phyloP scores from a whole-genome alignment of 2,888 invertebrate genomes.

The Calliopum simillimum region DNA sequence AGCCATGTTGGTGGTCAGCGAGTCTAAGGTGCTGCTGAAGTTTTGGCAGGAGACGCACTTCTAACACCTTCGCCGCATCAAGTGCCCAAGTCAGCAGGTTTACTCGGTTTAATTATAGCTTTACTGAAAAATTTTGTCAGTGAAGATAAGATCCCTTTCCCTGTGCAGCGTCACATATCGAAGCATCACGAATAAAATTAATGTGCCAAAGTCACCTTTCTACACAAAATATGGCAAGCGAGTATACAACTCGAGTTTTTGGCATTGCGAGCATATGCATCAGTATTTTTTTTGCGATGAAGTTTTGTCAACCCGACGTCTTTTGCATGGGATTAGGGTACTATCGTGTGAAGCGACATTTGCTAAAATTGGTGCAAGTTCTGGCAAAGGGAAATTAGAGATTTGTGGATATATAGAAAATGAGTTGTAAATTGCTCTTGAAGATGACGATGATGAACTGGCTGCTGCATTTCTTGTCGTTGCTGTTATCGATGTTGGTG shows the following conservation, averaged over 20 bases:
- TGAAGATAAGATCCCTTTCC: no score
- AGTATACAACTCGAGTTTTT: neutral
- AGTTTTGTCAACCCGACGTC: conserved; percentile 2
- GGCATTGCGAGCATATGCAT: conserved; percentile 8
- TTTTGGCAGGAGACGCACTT: no score
- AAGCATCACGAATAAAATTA: no score
- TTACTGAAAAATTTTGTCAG: no score
- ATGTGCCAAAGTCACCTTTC: no score
- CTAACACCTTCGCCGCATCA: no score
- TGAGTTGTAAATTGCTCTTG: neutral
- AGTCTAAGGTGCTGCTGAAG: no score
- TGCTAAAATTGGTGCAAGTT: neutral
- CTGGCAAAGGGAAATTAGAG: neutral
- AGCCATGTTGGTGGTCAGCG: no score
- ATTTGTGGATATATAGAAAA: conserved; percentile 4
- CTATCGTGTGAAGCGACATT: neutral
- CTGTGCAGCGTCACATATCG: no score
- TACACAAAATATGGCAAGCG: no score
- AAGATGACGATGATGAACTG: neutral
- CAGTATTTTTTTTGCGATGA: conserved; percentile 7
- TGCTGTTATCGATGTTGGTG: neutral
- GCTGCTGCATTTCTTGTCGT: neutral
- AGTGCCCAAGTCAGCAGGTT: no score
- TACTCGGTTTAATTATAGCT: no score
- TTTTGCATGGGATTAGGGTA: neutral